A percentile compares a stretch with the other conserved stretches of the same genome.
Evolutionary conservation across 2,888 invertebrate species (phyloP).

Genomic region (Cinara cedri): DNA sequence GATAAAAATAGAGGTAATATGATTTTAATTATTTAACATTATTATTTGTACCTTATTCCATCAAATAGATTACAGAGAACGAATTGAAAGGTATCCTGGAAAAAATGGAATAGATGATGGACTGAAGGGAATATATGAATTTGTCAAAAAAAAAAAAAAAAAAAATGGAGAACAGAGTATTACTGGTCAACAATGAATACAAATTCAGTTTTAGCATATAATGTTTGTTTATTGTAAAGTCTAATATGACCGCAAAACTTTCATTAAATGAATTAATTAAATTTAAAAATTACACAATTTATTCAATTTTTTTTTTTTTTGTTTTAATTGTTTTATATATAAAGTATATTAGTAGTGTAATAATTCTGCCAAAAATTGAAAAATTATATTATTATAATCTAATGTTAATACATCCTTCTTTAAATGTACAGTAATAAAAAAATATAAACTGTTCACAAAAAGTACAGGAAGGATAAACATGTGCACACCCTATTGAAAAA

Average conservation of each 20-base stretch:
- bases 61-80: background rate
- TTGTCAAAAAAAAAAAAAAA: too few species aligned
- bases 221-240: conserved; percentile 53
- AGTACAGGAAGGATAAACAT: conserved; percentile 47
- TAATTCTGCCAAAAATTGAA: conserved; percentile 53
- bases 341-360: conserved; percentile 47
- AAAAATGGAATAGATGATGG: too few species aligned
- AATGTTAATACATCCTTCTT: conserved; percentile 53
- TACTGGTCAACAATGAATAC: conserved; percentile 21
- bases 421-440: conserved; percentile 42
- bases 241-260: conserved; percentile 48
- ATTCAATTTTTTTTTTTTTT: conserved; percentile 24
- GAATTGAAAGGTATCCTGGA: background rate
- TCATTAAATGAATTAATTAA: conserved; percentile 45
- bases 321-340: conserved; percentile 15
- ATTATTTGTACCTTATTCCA: too few species aligned
- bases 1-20: too few species aligned
- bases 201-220: conserved; percentile 49
- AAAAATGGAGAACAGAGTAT: too few species aligned
- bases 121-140: background rate
- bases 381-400: conserved; percentile 51
- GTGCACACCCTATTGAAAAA: conserved; percentile 56
- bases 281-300: conserved; percentile 55
- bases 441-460: conserved; percentile 42
- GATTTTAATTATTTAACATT: too few species aligned